Percentiles rank a stretch among this genome's conserved stretches.
Conservation (phyloP, 53 echinoderm and acorn worm genomes). For the Luidia sarsii region DNA sequence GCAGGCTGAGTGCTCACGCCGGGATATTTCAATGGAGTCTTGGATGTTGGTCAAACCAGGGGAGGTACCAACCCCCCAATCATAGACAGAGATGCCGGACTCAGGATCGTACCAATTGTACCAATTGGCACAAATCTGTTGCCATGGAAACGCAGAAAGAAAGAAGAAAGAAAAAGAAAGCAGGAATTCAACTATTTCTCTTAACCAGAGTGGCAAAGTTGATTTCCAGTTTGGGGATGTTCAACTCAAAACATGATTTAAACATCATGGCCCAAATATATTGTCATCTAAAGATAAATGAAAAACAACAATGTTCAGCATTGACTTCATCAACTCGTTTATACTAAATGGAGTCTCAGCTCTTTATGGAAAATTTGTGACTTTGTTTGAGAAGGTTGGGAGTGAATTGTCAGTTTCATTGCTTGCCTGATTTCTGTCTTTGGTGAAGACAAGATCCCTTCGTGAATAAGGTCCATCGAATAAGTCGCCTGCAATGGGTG, state of each 20-base stretch:
- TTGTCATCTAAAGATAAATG: no score
- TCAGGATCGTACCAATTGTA: conserved; percentile 57
- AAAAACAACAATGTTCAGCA: no score
- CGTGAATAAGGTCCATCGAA: conserved; percentile 53
- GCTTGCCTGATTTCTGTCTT: conserved; percentile 33
- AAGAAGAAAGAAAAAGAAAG: not conserved
- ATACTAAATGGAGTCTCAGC: no score
- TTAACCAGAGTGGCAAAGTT: no score
- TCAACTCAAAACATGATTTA: no score
- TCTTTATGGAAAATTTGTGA: no score
- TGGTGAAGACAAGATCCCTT: conserved; percentile 31
- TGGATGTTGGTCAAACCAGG: conserved; percentile 28
- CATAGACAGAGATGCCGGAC: conserved; percentile 44
- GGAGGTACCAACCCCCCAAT: conserved; percentile 53
- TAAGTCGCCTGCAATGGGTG: conserved; percentile 50
- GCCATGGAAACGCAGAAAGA: not conserved
- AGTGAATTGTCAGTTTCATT: no score
- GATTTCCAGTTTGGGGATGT: no score
- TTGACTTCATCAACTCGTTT: no score
- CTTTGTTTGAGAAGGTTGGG: no score
- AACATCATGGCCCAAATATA: no score
- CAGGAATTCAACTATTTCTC: no score
- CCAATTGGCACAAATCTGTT: conserved; percentile 67
- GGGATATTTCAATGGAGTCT: conserved; percentile 21
- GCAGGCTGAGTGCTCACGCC: conserved; percentile 11